These are phyloP conservation scores for Drosophila sucinea DNA, from an alignment of 1,140 invertebrate genomes.

Conservation along the genomic window DNA sequence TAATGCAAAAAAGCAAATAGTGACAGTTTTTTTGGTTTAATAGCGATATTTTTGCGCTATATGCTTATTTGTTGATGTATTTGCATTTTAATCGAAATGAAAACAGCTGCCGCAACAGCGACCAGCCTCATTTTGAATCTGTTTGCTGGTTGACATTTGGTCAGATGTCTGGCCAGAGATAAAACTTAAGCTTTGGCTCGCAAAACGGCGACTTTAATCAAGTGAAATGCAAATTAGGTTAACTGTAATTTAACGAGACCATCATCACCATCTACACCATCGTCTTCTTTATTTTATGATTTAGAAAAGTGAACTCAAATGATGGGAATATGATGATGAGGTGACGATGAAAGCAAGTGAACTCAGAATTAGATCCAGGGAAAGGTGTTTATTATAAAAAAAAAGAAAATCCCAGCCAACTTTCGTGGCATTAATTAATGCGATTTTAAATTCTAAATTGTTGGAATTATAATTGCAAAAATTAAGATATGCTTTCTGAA, in stretches of 20 bases:
- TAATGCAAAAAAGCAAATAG: slow-evolving; percentile 50
- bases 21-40: slow-evolving; percentile 74
- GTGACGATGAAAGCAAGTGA: slow-evolving; percentile 44
- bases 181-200: slow-evolving; percentile 30
- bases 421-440: slow-evolving; percentile 3
- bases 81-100: slow-evolving; percentile 67
- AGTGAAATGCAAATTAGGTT: slow-evolving; percentile 67
- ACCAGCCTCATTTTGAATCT: slow-evolving; percentile 14
- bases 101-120: slow-evolving; percentile 52
- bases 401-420: slow-evolving; percentile 27
- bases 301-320: slow-evolving; percentile 39
- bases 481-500: too few species aligned
- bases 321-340: slow-evolving; percentile 36
- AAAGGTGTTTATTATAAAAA: slow-evolving; percentile 19
- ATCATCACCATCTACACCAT: slow-evolving; percentile 24
- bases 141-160: slow-evolving; percentile 28
- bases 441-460: slow-evolving; percentile 3
- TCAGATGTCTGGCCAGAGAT: slow-evolving; percentile 34
- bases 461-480: neutral
- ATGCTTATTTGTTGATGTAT: slow-evolving; percentile 25
- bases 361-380: neutral
- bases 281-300: neutral
- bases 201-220: slow-evolving; percentile 42
- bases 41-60: slow-evolving; percentile 51
- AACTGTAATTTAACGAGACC: slow-evolving; percentile 67